These are phyloP conservation scores for Ectropis crepuscularia DNA, from an alignment of 2,888 invertebrate genomes.

Conservation along the genomic window DNA sequence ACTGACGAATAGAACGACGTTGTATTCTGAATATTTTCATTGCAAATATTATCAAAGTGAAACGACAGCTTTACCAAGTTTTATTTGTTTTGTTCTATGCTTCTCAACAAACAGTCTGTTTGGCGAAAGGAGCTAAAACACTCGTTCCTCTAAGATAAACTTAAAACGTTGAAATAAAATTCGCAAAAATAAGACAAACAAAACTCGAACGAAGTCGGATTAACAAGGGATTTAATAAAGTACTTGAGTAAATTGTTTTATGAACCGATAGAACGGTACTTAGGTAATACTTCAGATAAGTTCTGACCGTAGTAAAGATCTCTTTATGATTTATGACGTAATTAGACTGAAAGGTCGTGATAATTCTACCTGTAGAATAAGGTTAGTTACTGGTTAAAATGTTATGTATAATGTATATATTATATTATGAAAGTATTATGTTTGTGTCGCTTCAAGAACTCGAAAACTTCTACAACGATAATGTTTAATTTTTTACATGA, in stretches of 20 bases:
- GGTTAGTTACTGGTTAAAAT: too few species aligned
- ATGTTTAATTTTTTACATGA: too few species aligned
- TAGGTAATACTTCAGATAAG: conserved; percentile 12
- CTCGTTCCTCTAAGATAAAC: conserved; percentile 18
- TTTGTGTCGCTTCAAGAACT: too few species aligned
- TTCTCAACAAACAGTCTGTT: conserved; percentile 24
- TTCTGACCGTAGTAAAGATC: not conserved
- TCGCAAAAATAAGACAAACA: conserved; percentile 15
- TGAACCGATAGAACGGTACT: conserved; percentile 21
- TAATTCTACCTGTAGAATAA: too few species aligned
- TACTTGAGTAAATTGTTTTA: conserved; percentile 18
- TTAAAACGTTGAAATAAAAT: conserved; percentile 18
- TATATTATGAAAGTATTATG: too few species aligned
- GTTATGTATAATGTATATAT: too few species aligned
- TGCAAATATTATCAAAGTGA: conserved; percentile 26
- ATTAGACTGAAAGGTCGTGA: too few species aligned
- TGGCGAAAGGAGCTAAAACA: conserved; percentile 15
- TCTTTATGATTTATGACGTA: too few species aligned
- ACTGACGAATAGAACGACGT: too few species aligned
- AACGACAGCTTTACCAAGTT: conserved; percentile 19
- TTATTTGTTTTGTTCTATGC: conserved; percentile 23
- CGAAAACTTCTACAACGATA: too few species aligned
- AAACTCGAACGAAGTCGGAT: conserved; percentile 5
- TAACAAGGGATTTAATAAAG: conserved; percentile 18
- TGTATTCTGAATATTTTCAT: conserved; percentile 25